Evolutionary conservation across 2,797 vertebrate genomes (phyloP).

Genomic region (Aphelocoma californica): DNA sequence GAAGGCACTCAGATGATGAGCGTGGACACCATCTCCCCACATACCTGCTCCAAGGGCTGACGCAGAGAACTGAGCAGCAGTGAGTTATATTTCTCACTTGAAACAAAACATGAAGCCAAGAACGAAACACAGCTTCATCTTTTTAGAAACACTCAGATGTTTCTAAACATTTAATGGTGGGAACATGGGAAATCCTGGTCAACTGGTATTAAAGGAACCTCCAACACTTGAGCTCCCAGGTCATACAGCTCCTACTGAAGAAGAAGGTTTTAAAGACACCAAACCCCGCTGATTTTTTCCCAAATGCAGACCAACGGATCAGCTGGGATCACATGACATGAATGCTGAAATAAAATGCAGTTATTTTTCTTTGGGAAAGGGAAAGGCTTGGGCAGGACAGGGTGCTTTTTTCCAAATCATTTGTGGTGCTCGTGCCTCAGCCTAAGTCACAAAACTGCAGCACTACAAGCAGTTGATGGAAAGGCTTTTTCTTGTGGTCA

Average conservation of each 20-base stretch:
- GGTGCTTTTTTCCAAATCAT: accelerated
- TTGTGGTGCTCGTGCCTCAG: not conserved
- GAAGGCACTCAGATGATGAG: not conserved
- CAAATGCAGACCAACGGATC: not conserved
- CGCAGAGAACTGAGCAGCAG: not conserved
- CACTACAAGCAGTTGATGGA: not conserved
- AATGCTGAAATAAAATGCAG: not conserved
- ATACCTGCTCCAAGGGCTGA: not conserved
- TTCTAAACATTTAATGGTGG: not conserved
- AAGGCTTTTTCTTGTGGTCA: not conserved
- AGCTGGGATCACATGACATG: not conserved
- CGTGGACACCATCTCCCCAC: not conserved
- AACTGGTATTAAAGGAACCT: not conserved
- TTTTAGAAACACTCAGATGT: not conserved
- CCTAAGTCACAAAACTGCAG: not conserved
- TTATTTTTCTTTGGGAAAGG: not conserved
- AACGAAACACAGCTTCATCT: not conserved
- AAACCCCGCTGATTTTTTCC: not conserved
- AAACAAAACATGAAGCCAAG: not conserved
- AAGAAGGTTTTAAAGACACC: not conserved
- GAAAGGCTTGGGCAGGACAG: not conserved
- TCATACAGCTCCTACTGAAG: not conserved
- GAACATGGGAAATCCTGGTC: not conserved
- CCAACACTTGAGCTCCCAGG: not conserved
- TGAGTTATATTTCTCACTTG: not conserved